Conservation (phyloP, 2,797 vertebrate species). For the Etheostoma nigrum region DNA sequence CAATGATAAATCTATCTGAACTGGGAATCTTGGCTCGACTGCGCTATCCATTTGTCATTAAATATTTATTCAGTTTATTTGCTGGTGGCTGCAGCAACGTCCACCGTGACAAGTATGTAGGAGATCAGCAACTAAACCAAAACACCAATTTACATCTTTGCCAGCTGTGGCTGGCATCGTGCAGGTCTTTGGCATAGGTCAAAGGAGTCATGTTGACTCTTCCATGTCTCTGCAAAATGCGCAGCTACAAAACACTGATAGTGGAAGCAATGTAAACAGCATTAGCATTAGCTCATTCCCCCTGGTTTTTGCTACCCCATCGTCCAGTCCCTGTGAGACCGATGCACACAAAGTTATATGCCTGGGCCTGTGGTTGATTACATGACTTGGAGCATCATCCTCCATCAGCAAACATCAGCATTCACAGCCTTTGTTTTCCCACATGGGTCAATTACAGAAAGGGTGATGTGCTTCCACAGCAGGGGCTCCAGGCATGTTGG, state of each 20-base stretch:
- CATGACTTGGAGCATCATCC: conserved; percentile 55
- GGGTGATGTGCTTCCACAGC: conserved; percentile 56
- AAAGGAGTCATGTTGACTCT: background rate
- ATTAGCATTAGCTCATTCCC: conserved; percentile 3
- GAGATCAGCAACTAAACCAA: conserved; percentile 54
- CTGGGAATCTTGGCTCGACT: conserved; percentile 49
- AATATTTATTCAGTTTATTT: conserved; percentile 77
- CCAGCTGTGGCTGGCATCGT: conserved; percentile 4
- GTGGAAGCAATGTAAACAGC: background rate
- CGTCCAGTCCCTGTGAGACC: conserved; percentile 28
- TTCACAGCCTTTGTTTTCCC: conserved; percentile 53
- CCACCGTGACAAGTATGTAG: conserved; percentile 45
- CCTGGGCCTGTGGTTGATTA: conserved; percentile 67
- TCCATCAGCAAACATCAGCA: conserved; percentile 60
- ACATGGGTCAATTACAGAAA: conserved; percentile 70
- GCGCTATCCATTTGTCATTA: conserved; percentile 66
- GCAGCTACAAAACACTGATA: conserved; percentile 1
- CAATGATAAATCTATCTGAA: conserved; percentile 65
- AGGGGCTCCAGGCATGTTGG: conserved; percentile 27
- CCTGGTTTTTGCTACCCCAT: background rate
- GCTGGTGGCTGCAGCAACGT: conserved; percentile 55
- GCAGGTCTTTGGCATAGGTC: background rate
- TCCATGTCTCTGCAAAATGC: background rate
- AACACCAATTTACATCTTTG: conserved; percentile 23
- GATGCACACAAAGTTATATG: conserved; percentile 60